These are phyloP conservation scores for Leptonema lineaticorne DNA, from an alignment of 1,140 invertebrate genomes.

Conservation along the genomic window DNA sequence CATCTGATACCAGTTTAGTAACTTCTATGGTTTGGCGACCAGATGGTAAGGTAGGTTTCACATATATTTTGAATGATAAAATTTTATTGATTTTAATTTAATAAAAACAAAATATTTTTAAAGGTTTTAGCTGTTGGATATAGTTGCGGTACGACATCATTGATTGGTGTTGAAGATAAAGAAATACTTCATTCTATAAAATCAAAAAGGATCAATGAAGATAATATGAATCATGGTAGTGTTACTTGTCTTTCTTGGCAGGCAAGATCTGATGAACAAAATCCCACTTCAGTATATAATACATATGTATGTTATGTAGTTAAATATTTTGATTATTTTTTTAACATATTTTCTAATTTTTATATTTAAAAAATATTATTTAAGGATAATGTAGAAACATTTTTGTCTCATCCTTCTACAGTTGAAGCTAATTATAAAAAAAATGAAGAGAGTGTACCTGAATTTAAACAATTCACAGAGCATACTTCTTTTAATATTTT, in stretches of 20 bases:
- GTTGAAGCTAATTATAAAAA: conserved; percentile 51
- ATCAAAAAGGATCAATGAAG: conserved; percentile 53
- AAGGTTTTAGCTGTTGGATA: conserved; percentile 62
- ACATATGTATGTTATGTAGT: conserved; percentile 48
- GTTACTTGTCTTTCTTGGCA: conserved; percentile 64
- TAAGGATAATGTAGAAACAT: conserved; percentile 58
- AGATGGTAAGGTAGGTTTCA: conserved; percentile 85
- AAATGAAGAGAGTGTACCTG: conserved; percentile 59
- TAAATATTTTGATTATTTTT: background rate
- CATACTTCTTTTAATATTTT: conserved; percentile 75
- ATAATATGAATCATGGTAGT: conserved; percentile 46
- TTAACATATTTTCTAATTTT: conserved; percentile 10
- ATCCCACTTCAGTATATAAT: conserved; percentile 49
- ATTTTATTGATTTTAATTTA: background rate
- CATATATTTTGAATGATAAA: background rate
- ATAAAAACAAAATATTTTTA: conserved; percentile 40
- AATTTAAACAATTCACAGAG: conserved; percentile 64
- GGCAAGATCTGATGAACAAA: conserved; percentile 50
- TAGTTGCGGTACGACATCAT: conserved; percentile 65
- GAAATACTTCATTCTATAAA: conserved; percentile 72
- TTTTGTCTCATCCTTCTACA: conserved; percentile 54
- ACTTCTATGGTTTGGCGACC: conserved; percentile 86
- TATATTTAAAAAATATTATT: conserved; percentile 44
- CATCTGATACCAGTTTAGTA: conserved; percentile 67
- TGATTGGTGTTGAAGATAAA: conserved; percentile 88